A percentile compares a stretch with the other conserved stretches of the same genome.
Conservation (phyloP, 2,888 invertebrate genomes). For the Calliopum simillimum region DNA sequence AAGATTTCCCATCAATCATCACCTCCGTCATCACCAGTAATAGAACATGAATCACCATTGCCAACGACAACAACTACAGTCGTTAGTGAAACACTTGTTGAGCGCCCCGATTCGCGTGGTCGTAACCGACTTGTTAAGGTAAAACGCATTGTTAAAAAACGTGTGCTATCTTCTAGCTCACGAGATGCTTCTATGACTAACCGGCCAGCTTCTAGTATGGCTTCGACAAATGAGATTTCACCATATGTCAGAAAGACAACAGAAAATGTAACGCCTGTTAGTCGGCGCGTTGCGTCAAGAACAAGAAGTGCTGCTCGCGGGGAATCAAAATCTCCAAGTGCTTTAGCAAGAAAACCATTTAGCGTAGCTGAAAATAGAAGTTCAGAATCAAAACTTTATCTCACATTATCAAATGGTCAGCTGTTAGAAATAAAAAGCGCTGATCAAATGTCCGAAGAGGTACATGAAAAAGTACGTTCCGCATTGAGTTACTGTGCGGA, state of each 20-base stretch:
- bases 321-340: constrained; percentile 52
- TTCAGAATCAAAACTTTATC: not conserved
- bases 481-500: constrained; percentile 81
- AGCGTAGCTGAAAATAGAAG: not conserved
- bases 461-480: constrained; percentile 76
- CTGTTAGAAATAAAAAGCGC: constrained; percentile 49
- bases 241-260: too few relatives aligned
- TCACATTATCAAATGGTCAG: constrained; percentile 11
- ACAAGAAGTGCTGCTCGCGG: constrained; percentile 43
- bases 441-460: constrained; percentile 71
- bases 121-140: constrained; percentile 62
- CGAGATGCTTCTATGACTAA: constrained; percentile 61
- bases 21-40: constrained; percentile 40
- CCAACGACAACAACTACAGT: constrained; percentile 47
- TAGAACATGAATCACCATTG: constrained; percentile 17
- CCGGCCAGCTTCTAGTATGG: constrained; percentile 48
- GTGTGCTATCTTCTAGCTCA: constrained; percentile 62
- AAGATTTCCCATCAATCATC: constrained; percentile 44
- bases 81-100: constrained; percentile 56
- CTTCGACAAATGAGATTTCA: constrained; percentile 33
- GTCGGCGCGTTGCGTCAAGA: constrained; percentile 44
- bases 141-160: constrained; percentile 60
- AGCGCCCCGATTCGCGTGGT: constrained; percentile 62
- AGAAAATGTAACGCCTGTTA: constrained; percentile 4
- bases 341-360: constrained; percentile 44